Percentiles rank a stretch among this genome's conserved stretches.
These are phyloP conservation scores for Paracyclopina nana DNA, from an alignment of 1,140 invertebrate species.

Conservation along the genomic window DNA sequence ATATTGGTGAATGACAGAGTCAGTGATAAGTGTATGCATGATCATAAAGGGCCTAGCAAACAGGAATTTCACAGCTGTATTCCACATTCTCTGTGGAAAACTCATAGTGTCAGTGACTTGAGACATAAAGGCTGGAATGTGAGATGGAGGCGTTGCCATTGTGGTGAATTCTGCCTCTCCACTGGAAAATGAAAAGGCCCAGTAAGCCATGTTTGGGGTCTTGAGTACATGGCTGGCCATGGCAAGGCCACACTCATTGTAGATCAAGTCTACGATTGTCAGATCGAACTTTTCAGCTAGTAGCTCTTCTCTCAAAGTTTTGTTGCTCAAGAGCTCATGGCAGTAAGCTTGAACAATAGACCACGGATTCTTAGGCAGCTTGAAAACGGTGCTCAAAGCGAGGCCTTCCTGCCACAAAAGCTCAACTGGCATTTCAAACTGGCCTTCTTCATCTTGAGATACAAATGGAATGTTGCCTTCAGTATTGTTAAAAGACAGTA, in stretches of 20 bases:
- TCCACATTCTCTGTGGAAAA: not conserved
- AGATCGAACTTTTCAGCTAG: not conserved
- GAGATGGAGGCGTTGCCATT: not conserved
- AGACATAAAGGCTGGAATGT: not conserved
- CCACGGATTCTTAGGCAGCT: not conserved
- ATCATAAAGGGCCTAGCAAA: not conserved
- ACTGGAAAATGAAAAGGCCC: not conserved
- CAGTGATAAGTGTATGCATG: not conserved
- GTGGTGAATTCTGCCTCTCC: not conserved
- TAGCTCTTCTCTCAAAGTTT: not conserved
- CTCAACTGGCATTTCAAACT: not conserved
- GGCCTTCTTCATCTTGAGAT: not conserved
- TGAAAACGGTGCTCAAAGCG: not conserved
- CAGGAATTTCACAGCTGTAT: not conserved
- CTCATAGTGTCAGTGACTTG: not conserved
- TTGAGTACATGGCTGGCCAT: not conserved
- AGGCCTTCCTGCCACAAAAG: slow-evolving; percentile 1
- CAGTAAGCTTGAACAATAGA: not conserved
- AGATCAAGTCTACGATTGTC: not conserved
- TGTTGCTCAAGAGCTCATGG: not conserved
- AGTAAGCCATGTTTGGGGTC: not conserved
- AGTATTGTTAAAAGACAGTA: not conserved
- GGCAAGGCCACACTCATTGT: not conserved
- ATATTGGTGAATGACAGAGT: not conserved
- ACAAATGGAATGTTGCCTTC: not conserved